These are phyloP conservation scores for Hyposmocoma kahamanoa DNA, from an alignment of 1,140 invertebrate genomes.

Conservation along the genomic window DNA sequence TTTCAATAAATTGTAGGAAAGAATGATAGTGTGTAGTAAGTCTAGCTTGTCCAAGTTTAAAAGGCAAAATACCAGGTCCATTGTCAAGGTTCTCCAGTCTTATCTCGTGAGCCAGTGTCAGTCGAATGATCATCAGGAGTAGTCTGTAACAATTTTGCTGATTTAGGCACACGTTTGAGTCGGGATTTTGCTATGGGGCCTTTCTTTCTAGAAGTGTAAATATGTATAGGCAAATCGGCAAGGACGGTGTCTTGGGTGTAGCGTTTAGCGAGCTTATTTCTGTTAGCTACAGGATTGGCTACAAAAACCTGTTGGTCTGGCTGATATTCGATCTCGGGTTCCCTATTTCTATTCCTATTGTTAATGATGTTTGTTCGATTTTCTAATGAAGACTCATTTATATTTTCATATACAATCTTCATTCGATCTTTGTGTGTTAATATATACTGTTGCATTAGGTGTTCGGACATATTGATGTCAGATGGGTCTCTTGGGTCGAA, in stretches of 20 bases:
- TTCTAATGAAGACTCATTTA: background rate
- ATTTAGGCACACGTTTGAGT: background rate
- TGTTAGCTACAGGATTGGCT: background rate
- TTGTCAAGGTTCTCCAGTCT: background rate
- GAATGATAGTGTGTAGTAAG: background rate
- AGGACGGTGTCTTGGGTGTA: slow-evolving; percentile 2
- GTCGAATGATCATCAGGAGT: background rate
- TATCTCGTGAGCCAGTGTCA: background rate
- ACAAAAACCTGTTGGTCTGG: slow-evolving; percentile 1
- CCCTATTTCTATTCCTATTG: slow-evolving; percentile 1
- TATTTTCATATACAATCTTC: background rate
- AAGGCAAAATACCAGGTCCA: background rate
- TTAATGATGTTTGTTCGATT: background rate
- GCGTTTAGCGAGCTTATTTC: background rate
- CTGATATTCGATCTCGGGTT: background rate
- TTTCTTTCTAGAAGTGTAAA: background rate
- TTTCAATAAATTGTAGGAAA: slow-evolving; percentile 3
- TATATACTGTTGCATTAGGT: background rate
- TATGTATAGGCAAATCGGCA: slow-evolving; percentile 1
- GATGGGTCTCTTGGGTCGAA: slow-evolving; percentile 2
- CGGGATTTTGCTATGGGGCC: background rate
- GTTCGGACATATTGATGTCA: background rate
- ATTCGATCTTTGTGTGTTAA: background rate
- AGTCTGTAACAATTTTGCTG: slow-evolving; percentile 5
- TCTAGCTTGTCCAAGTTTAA: slow-evolving; percentile 3